phyloP scores from a whole-genome alignment of 2,113 vertebrate species.

The Cettia cetti region DNA sequence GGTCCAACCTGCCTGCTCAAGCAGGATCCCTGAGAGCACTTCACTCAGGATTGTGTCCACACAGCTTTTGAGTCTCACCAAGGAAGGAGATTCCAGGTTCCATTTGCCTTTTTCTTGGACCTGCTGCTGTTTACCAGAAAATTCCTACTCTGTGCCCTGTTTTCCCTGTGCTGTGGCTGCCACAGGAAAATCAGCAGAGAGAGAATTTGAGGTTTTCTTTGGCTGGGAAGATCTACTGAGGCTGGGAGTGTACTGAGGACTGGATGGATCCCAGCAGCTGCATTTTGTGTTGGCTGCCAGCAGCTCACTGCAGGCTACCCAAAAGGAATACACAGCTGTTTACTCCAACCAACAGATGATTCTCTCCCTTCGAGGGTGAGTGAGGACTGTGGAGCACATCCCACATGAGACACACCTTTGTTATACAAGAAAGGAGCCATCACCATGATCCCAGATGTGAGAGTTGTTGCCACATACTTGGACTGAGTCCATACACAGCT shows the following conservation, averaged over 20 bases:
- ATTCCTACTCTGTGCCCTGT: fast-evolving
- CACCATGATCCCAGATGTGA: neutral
- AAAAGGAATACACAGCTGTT: neutral
- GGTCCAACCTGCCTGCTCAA: neutral
- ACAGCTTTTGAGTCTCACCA: neutral
- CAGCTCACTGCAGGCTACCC: neutral
- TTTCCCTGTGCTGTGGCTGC: neutral
- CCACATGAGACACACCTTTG: neutral
- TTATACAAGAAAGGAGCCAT: neutral
- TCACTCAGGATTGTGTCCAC: neutral
- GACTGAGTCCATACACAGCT: neutral
- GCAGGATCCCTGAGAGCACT: neutral
- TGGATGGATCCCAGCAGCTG: neutral
- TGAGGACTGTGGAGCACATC: neutral
- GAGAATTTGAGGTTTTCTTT: neutral
- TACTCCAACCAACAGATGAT: neutral
- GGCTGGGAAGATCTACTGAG: neutral
- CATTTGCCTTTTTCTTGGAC: neutral
- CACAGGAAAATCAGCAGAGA: neutral
- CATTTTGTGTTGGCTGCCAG: neutral
- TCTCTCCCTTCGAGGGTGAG: neutral
- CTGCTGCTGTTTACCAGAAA: neutral
- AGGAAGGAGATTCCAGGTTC: neutral
- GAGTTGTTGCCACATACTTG: neutral
- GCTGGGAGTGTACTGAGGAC: neutral